phyloP scores from a whole-genome alignment of 1,140 invertebrate species.

The Mya arenaria region DNA sequence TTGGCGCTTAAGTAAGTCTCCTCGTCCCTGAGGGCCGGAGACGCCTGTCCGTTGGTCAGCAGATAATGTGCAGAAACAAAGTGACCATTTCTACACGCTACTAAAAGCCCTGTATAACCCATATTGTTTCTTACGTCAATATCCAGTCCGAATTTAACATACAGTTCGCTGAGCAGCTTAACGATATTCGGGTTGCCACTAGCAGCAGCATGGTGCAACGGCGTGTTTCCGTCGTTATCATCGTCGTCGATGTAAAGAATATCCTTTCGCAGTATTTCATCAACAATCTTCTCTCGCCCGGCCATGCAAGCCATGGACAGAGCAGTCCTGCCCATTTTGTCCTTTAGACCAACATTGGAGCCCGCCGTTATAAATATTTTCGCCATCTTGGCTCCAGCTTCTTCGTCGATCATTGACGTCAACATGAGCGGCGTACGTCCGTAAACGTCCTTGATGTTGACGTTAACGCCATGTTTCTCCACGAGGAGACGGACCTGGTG shows the following conservation, averaged over 20 bases:
- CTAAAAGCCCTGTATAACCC: conserved; percentile 76
- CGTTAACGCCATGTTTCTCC: conserved; percentile 68
- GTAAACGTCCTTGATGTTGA: conserved; percentile 74
- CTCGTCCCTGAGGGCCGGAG: conserved; percentile 71
- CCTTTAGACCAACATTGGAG: conserved; percentile 67
- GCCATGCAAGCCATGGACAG: conserved; percentile 75
- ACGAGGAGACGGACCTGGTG: conserved; percentile 78
- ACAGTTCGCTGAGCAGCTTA: conserved; percentile 63
- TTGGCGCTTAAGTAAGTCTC: conserved; percentile 74
- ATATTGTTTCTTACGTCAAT: conserved; percentile 75
- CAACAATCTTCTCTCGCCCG: conserved; percentile 69
- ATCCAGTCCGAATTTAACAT: conserved; percentile 72
- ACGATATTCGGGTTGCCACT: conserved; percentile 75
- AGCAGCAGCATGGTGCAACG: conserved; percentile 72
- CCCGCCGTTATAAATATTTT: conserved; percentile 73
- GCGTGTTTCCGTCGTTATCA: conserved; percentile 79
- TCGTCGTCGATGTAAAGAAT: conserved; percentile 74
- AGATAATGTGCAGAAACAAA: conserved; percentile 74
- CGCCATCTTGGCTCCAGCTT: conserved; percentile 75
- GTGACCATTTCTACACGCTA: conserved; percentile 76
- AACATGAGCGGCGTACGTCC: conserved; percentile 79
- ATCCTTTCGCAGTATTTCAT: conserved; percentile 70
- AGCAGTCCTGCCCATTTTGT: conserved; percentile 74
- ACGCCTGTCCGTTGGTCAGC: conserved; percentile 69
- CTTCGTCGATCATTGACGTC: conserved; percentile 74